These are phyloP conservation scores for Oplegnathus fasciatus DNA, from an alignment of 2,113 vertebrate genomes.

Conservation along the genomic window DNA sequence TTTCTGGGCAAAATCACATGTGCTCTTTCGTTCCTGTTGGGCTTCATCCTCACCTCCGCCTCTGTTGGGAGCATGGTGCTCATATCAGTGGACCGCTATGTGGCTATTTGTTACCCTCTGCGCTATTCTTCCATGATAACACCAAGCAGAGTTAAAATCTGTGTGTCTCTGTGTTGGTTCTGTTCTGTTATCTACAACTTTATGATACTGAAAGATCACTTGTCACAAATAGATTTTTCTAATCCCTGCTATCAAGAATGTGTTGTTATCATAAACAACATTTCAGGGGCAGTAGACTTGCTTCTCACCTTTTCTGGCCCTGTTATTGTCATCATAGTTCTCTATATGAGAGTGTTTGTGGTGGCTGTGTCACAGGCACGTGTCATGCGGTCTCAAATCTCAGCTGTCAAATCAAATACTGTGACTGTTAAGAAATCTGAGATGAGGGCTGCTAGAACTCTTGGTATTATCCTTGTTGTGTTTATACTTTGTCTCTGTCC, in stretches of 20 bases:
- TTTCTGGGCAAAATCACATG: too few species aligned
- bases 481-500: conserved; percentile 13
- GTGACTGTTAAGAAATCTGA: conserved; percentile 7
- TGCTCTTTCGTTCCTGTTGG: too few species aligned
- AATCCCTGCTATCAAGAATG: neutral
- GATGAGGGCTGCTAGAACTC: neutral
- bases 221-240: neutral
- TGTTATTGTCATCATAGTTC: neutral
- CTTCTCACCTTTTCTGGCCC: neutral
- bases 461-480: conserved; percentile 1
- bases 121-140: conserved; percentile 9
- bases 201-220: neutral
- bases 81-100: conserved; percentile 23
- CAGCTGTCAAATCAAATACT: neutral
- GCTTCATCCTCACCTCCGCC: too few species aligned
- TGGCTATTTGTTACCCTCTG: conserved; percentile 42
- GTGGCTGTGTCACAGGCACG: conserved; percentile 4
- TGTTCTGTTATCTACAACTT: neutral
- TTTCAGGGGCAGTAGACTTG: neutral
- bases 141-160: conserved; percentile 35
- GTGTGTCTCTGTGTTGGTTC: conserved; percentile 34
- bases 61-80: too few species aligned
- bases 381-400: neutral
- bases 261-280: neutral
- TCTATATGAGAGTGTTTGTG: conserved; percentile 13